These are phyloP conservation scores for Sialia sialis DNA, from an alignment of 2,113 vertebrate genomes.

Conservation along the genomic window DNA sequence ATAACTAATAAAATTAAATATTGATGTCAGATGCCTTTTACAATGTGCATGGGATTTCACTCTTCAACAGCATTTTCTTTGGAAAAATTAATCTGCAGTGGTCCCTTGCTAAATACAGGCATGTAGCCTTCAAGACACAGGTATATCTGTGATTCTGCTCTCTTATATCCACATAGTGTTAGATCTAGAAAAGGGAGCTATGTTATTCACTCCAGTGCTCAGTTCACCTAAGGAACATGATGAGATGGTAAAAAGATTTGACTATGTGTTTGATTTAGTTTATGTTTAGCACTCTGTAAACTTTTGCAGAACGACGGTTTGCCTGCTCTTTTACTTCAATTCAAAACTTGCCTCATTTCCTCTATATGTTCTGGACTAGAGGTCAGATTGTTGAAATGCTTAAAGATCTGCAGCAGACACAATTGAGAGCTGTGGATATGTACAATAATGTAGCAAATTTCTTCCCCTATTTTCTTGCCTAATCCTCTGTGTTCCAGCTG, in stretches of 20 bases:
- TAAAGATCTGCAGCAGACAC: not conserved
- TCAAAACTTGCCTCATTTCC: not conserved
- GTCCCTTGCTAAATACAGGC: not conserved
- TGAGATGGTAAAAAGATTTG: not conserved
- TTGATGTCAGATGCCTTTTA: conserved; percentile 62
- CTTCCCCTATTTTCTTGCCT: not conserved
- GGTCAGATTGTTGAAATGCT: not conserved
- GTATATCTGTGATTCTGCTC: not conserved
- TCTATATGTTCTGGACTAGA: not conserved
- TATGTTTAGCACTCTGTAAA: not conserved
- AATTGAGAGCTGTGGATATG: not conserved
- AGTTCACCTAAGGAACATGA: not conserved
- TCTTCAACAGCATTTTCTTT: not conserved
- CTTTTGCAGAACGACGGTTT: not conserved
- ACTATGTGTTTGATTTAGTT: not conserved
- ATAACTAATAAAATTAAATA: conserved; percentile 74
- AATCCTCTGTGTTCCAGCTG: not conserved
- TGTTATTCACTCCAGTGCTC: not conserved
- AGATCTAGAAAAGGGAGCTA: not conserved
- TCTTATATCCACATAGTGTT: not conserved
- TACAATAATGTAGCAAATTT: not conserved
- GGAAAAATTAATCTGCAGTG: not conserved
- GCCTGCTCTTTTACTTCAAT: not conserved
- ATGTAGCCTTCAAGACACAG: not conserved
- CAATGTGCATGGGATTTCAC: conserved; percentile 19